phyloP scores from a whole-genome alignment of 2,888 invertebrate species.

The Lathronympha strigana region DNA sequence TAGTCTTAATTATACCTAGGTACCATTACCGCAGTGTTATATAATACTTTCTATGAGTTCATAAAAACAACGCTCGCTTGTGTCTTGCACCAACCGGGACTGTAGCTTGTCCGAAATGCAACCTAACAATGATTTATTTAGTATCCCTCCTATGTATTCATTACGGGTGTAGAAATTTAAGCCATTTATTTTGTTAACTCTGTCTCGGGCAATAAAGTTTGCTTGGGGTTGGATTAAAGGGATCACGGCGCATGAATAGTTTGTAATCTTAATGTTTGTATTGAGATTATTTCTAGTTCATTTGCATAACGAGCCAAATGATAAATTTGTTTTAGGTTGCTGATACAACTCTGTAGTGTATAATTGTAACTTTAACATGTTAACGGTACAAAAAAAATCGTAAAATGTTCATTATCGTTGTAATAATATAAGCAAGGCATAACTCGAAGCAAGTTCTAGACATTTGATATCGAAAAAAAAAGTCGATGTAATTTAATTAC shows the following conservation, averaged over 20 bases:
- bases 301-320: conserved; percentile 42
- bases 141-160: conserved; percentile 80
- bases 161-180: conserved; percentile 84
- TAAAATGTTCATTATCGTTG: too few relatives aligned
- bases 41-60: too few relatives aligned
- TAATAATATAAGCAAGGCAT: too few relatives aligned
- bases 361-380: too few relatives aligned
- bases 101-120: conserved; percentile 71
- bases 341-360: too few relatives aligned
- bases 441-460: too few relatives aligned
- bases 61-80: conserved; percentile 25
- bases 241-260: conserved; percentile 62
- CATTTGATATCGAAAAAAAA: too few relatives aligned
- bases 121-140: conserved; percentile 80
- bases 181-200: conserved; percentile 84
- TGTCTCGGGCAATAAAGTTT: conserved; percentile 76
- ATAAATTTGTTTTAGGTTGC: not conserved
- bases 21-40: too few relatives aligned
- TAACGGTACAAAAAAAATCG: too few relatives aligned
- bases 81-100: conserved; percentile 44
- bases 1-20: too few relatives aligned
- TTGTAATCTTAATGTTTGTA: conserved; percentile 69
- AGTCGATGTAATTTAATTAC: too few relatives aligned
- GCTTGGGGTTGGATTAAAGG: conserved; percentile 66
- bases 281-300: conserved; percentile 53